A percentile compares a stretch with the other conserved stretches of the same genome.
Conservation (phyloP, 2,113 vertebrate species). For the Atrichornis clamosus region DNA sequence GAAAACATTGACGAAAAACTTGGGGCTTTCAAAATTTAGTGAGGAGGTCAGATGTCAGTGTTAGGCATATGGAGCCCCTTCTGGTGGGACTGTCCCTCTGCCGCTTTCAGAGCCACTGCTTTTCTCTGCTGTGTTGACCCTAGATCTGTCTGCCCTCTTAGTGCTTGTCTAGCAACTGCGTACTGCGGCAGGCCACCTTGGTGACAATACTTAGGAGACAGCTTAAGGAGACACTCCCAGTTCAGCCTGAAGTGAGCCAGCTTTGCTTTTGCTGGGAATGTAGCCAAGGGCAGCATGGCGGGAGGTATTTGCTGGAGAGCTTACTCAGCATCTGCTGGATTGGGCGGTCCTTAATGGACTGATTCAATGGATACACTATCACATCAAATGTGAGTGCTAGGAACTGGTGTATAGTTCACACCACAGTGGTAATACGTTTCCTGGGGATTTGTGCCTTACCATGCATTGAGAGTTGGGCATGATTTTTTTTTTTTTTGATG, state of each 20-base stretch:
- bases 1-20: background rate
- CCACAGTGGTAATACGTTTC: background rate
- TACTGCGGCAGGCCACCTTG: background rate
- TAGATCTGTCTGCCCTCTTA: background rate
- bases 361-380: background rate
- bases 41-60: background rate
- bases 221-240: background rate
- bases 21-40: background rate
- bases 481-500: too few species aligned
- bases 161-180: background rate
- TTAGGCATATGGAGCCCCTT: background rate
- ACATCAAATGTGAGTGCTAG: background rate
- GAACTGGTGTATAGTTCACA: background rate
- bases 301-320: background rate
- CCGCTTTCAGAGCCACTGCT: background rate
- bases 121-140: background rate
- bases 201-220: background rate
- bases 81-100: background rate
- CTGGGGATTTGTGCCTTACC: background rate
- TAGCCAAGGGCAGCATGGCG: accelerated
- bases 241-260: background rate
- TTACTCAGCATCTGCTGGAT: background rate
- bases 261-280: background rate
- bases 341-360: background rate
- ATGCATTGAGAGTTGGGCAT: background rate